These are phyloP conservation scores for Cylloceria caligata DNA, from an alignment of 2,888 invertebrate species.

Conservation along the genomic window DNA sequence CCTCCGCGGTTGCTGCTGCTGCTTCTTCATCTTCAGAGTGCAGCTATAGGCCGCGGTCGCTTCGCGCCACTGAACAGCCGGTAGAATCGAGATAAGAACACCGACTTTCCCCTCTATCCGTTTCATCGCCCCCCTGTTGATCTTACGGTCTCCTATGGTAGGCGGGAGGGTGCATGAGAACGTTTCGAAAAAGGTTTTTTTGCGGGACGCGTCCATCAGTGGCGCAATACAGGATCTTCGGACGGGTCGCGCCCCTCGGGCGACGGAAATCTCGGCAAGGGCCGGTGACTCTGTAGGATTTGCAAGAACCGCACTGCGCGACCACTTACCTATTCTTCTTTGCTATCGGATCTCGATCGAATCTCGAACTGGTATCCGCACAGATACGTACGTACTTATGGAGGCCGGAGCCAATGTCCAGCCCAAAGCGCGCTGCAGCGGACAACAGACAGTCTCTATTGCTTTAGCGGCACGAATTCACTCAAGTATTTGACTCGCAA, in stretches of 20 bases:
- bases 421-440: conserved; percentile 48
- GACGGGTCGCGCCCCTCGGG: conserved; percentile 52
- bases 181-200: conserved; percentile 63
- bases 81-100: conserved; percentile 67
- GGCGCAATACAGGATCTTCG: conserved; percentile 55
- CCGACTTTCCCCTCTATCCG: conserved; percentile 32
- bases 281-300: conserved; percentile 55
- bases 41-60: conserved; percentile 51
- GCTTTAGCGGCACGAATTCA: background rate
- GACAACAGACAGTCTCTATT: background rate
- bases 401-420: conserved; percentile 33
- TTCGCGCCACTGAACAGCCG: conserved; percentile 67
- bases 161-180: conserved; percentile 22
- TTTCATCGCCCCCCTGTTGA: conserved; percentile 13
- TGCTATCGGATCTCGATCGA: conserved; percentile 59
- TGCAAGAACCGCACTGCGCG: conserved; percentile 60
- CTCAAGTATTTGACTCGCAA: background rate
- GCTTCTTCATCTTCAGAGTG: conserved; percentile 43
- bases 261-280: conserved; percentile 64
- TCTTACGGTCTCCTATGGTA: conserved; percentile 7
- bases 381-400: conserved; percentile 45
- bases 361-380: conserved; percentile 40
- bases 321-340: conserved; percentile 65
- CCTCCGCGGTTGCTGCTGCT: conserved; percentile 34
- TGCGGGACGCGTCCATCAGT: conserved; percentile 64